Base-by-base conservation (phyloP, 2,113 vertebrate species). In the Nettapus auritus region DNA sequence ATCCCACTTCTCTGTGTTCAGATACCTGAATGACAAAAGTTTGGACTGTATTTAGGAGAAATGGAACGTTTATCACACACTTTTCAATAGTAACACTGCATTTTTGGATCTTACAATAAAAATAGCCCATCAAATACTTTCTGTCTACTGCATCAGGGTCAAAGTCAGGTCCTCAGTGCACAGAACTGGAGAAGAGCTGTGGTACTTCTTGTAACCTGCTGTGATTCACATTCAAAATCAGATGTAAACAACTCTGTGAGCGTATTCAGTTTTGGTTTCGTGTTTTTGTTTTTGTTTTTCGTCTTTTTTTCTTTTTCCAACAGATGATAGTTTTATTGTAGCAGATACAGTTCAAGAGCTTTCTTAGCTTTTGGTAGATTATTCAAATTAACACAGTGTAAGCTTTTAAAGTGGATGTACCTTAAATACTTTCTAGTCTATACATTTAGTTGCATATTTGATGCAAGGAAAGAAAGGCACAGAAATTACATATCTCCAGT, bases 371-470 rank as follows among this genome's bases (percentile, higher is more conserved):
- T 90, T 42, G 15, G 60, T 34, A 75, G 68, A 60, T 81, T 92
- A 92, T 84, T 93, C 88, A 75, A 94, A 94, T 90, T 71, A 93
- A 92, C 52, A 81, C 15, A 75, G 70, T 42, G 78, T 89, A 88
- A 89, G 62, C 42, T 90, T 88, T 92, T 81, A 81, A 93, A 95
- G 77, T 48, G 78, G 60, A 78, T 81, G 88, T 34, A 89, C 86
- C 81, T 86, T 70, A 84, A 92, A 68, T 21, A 74, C 33, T n/a
- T 81, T 42, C 56, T 17, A 60, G 64, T 56, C 52, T 68, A 88
- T 38, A 33, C 52, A 80, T 81, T 94, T 68, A 67, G 42, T 75
- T 90, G 75, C 60, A 33, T n/a, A 63, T 28, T 67, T 81, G 69
- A 70, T 71, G 75, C 40, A 67, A 68, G 53, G 66, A 63, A 81